Percentiles rank a stretch among this genome's conserved stretches.
Conservation (phyloP, 2,797 vertebrate genomes). For the Anguilla obscura region DNA sequence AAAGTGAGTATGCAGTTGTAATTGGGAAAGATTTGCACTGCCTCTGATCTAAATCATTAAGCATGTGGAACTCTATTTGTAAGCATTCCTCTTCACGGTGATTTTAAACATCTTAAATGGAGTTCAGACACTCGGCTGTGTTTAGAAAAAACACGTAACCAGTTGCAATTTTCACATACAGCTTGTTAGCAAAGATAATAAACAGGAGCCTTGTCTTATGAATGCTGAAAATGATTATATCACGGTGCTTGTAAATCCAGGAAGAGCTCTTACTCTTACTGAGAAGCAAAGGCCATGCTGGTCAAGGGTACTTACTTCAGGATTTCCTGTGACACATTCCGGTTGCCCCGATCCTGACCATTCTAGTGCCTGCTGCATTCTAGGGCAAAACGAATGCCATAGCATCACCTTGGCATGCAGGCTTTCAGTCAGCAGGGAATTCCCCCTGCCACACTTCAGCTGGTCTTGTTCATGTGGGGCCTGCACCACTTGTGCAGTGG, state of each 20-base stretch:
- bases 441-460: neutral
- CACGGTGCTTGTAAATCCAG: neutral
- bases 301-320: neutral
- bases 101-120: neutral
- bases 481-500: neutral
- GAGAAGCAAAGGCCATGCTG: neutral
- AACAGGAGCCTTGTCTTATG: conserved; percentile 19
- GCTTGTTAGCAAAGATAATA: conserved; percentile 30
- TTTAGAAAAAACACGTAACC: conserved; percentile 27
- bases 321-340: neutral
- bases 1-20: conserved; percentile 6
- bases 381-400: neutral
- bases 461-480: neutral
- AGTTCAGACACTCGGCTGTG: neutral
- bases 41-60: conserved; percentile 27
- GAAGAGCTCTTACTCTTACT: neutral
- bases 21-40: conserved; percentile 4
- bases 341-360: neutral
- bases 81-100: neutral
- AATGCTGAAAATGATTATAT: neutral
- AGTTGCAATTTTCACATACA: conserved; percentile 32
- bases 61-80: neutral
- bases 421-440: neutral
- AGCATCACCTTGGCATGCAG: neutral
- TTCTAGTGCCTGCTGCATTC: neutral